Conservation (phyloP, 2,797 vertebrate genomes). For the Phrynocephalus forsythii region DNA sequence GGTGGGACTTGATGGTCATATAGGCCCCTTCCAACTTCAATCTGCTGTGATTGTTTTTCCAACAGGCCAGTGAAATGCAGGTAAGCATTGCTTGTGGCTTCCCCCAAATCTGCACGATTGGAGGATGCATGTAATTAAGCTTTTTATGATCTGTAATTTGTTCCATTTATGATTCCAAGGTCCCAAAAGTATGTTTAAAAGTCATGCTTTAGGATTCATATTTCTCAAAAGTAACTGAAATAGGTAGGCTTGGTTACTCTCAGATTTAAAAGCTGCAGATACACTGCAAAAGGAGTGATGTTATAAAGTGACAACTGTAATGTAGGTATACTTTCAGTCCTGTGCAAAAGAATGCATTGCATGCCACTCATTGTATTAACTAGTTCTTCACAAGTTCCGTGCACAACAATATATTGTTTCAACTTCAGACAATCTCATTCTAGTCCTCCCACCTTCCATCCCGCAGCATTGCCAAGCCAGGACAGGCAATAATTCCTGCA, state of each 20-base stretch:
- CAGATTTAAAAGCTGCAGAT: neutral
- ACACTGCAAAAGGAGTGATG: neutral
- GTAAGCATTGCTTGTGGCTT: neutral
- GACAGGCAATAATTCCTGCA: neutral
- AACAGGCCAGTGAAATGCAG: too few species aligned
- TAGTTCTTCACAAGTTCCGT: neutral
- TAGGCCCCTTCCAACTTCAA: too few species aligned
- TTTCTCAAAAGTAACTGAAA: too few species aligned
- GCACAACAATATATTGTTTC: neutral
- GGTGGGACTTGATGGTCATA: too few species aligned
- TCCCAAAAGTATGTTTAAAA: too few species aligned
- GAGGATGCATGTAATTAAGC: neutral
- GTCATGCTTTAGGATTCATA: too few species aligned
- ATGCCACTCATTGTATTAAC: neutral
- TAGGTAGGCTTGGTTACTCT: too few species aligned
- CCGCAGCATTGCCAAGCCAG: neutral
- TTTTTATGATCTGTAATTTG: too few species aligned
- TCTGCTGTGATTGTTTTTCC: too few species aligned
- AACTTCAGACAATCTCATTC: neutral
- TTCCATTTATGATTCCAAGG: too few species aligned
- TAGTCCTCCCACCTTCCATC: neutral
- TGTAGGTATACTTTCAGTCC: neutral
- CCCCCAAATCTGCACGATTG: neutral
- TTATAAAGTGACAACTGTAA: neutral
- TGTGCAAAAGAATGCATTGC: neutral